These are phyloP conservation scores for Carduelis carduelis DNA, from an alignment of 2,797 vertebrate species.

Conservation along the genomic window DNA sequence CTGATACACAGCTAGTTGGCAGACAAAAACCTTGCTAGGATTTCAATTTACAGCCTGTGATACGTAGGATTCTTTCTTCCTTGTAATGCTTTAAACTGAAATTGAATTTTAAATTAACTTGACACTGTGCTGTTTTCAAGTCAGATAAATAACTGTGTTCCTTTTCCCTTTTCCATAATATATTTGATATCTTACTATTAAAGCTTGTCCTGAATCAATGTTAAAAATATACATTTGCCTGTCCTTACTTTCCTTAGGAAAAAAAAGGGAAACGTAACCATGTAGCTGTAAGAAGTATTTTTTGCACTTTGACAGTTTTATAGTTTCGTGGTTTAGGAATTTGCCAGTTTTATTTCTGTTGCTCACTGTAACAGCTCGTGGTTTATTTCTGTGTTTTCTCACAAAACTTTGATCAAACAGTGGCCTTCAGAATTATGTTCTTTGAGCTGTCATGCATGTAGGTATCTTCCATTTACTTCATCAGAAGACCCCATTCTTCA, in stretches of 20 bases:
- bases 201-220: slow-evolving; percentile 8
- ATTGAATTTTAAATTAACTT: slow-evolving; percentile 67
- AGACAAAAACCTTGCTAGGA: slow-evolving; percentile 23
- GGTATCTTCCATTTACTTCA: neutral
- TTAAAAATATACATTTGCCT: slow-evolving; percentile 8
- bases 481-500: neutral
- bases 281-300: neutral
- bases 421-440: neutral
- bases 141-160: slow-evolving; percentile 30
- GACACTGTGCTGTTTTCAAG: slow-evolving; percentile 51
- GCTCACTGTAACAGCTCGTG: neutral
- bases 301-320: neutral
- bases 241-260: neutral
- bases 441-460: neutral
- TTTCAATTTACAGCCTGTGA: slow-evolving; percentile 42
- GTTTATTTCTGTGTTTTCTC: slow-evolving; percentile 1
- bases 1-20: neutral
- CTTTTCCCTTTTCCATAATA: neutral
- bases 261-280: neutral
- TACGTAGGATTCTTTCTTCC: slow-evolving; percentile 20
- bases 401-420: neutral
- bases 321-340: neutral
- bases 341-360: slow-evolving; percentile 17
- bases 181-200: slow-evolving; percentile 27
- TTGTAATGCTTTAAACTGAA: slow-evolving; percentile 50